Evolutionary conservation across 1,140 invertebrate genomes (phyloP).

Genomic region (Platyura marginata): DNA sequence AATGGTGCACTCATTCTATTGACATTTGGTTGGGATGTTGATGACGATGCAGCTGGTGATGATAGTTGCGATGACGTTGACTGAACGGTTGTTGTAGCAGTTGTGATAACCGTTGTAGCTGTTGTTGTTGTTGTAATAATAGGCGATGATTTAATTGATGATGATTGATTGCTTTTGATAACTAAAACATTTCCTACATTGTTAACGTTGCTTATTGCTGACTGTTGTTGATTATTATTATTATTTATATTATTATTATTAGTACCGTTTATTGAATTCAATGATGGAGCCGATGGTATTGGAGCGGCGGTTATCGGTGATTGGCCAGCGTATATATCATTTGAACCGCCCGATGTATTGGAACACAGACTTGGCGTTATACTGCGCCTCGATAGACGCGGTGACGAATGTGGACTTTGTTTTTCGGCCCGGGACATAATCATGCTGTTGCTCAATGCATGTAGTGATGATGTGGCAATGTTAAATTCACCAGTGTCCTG

Average conservation of each 20-base stretch:
- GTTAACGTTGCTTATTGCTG: neutral
- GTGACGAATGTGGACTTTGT: conserved; percentile 23
- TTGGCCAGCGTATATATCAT: conserved; percentile 1
- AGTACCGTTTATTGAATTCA: neutral
- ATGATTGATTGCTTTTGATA: neutral
- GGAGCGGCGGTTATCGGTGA: neutral
- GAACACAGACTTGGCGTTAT: conserved; percentile 19
- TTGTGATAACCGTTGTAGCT: neutral
- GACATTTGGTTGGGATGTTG: conserved; percentile 5
- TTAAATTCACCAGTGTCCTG: conserved; percentile 39
- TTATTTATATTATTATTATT: no score
- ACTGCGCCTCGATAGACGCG: conserved; percentile 17
- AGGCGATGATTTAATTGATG: neutral
- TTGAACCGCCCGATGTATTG: neutral
- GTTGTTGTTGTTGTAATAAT: conserved; percentile 1
- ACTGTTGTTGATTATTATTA: no score
- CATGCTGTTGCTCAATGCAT: conserved; percentile 25
- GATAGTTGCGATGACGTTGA: neutral
- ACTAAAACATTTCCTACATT: neutral
- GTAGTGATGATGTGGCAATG: conserved; percentile 36
- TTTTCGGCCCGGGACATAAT: conserved; percentile 17
- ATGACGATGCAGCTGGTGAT: neutral
- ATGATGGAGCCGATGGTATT: neutral
- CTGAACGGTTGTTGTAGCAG: no score
- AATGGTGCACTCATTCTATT: conserved; percentile 22